Evolutionary conservation across 2,113 vertebrate genomes (phyloP), one percentile per base, ranked within the genome.

Genomic region (Stercorarius parasiticus): DNA sequence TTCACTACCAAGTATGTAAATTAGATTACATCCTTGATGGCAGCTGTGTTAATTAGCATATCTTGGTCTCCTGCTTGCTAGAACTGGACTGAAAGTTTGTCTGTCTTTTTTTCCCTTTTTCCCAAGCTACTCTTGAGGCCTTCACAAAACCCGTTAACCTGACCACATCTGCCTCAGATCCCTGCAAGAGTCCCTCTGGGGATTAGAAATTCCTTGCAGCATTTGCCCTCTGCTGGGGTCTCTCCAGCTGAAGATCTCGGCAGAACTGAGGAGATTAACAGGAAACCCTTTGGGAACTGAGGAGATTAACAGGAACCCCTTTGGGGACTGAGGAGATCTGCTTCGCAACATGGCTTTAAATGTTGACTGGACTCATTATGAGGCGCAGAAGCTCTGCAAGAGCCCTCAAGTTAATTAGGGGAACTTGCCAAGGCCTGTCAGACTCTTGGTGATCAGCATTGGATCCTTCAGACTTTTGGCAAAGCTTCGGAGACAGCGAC

Each of bases 1-100:
- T 95, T 94, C 74, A 73, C 71, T 77, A 95, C 86, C 74, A 94
- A 96, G 87, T 97, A 97, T 97, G 95, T 49, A 97, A 97, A 97
- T 97, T 78, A 96, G 94, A 96, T 97, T 95, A 97, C 91, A 97
- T 93, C 91, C 89, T 96, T 85, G 76, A 96, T 91, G 64, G 61
- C 96, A 97, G 89, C 64, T 91, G 91, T 71, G 79, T 86, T 93
- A 96, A 96, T 97, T 97, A 96, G 62, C 82, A 90, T 96, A 86
- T 86, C 94, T 94, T 93, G 91, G 67, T 81, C 71, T 93, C 71
- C 70, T 81, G 86, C 27, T 77, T 95, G 40, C 45, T 91, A 59
- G 74, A 96, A 90, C 32, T 78, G 74, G 45, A 81, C 87, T 55
- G 38, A 78, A 93, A 96, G 50, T 91, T 95, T 73, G 43, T 20